These are phyloP conservation scores for Ormia ochracea DNA, from an alignment of 2,888 invertebrate species.

Conservation along the genomic window DNA sequence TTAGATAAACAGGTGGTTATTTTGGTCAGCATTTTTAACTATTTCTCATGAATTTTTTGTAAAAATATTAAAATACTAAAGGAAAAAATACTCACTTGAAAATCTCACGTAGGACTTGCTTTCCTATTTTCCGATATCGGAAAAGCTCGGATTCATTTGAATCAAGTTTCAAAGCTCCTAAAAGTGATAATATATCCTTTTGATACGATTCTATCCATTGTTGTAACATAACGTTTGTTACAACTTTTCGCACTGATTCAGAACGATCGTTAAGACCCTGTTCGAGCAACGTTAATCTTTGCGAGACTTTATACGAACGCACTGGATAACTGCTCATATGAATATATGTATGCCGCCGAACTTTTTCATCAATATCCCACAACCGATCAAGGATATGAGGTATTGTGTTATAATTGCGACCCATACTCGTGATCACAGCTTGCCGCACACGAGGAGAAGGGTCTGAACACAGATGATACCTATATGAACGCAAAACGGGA, in stretches of 20 bases:
- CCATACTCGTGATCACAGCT: slow-evolving; percentile 85
- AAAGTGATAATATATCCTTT: slow-evolving; percentile 83
- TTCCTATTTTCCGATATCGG: slow-evolving; percentile 79
- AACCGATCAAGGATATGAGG: slow-evolving; percentile 84
- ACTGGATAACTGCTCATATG: slow-evolving; percentile 77
- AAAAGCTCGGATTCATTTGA: slow-evolving; percentile 81
- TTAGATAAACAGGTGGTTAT: too few relatives aligned
- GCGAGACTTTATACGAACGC: slow-evolving; percentile 80
- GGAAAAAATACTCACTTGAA: slow-evolving; percentile 81
- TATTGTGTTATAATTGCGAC: slow-evolving; percentile 84
- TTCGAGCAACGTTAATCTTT: slow-evolving; percentile 80
- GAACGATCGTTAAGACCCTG: slow-evolving; percentile 82
- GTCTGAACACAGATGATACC: slow-evolving; percentile 85
- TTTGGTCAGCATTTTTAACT: too few relatives aligned
- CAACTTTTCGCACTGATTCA: slow-evolving; percentile 77
- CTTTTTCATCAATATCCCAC: slow-evolving; percentile 86
- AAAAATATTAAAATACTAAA: too few relatives aligned
- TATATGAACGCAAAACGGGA: slow-evolving; percentile 84
- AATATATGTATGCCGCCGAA: slow-evolving; percentile 79
- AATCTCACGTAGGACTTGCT: slow-evolving; percentile 78
- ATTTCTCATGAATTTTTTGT: too few relatives aligned
- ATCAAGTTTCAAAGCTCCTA: slow-evolving; percentile 86
- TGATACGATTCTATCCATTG: slow-evolving; percentile 86
- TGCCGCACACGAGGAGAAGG: slow-evolving; percentile 85
- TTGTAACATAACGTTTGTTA: slow-evolving; percentile 80